phyloP scores from a whole-genome alignment of 2,888 invertebrate species.

The Chironomus riparius region DNA sequence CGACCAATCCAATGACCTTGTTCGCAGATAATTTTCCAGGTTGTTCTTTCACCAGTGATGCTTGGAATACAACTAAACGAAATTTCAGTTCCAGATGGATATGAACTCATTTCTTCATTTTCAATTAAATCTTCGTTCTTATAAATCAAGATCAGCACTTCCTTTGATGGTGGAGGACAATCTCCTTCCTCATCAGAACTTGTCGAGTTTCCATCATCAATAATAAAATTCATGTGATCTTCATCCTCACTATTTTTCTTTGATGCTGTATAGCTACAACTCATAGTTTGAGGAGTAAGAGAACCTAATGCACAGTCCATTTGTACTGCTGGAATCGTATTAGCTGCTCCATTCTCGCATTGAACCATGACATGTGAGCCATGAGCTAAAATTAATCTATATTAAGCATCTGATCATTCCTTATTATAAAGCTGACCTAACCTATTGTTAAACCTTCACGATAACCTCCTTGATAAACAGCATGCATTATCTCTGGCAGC shows the following conservation, averaged over 20 bases:
- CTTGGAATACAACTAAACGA: constrained; percentile 75
- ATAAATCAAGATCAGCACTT: constrained; percentile 69
- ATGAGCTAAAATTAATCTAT: constrained; percentile 46
- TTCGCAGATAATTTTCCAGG: constrained; percentile 78
- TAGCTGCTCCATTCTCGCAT: constrained; percentile 48
- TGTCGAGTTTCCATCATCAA: constrained; percentile 14
- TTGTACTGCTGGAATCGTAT: constrained; percentile 44
- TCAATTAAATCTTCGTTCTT: constrained; percentile 35
- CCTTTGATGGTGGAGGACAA: constrained; percentile 47
- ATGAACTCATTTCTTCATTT: constrained; percentile 53
- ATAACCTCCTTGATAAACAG: constrained; percentile 56
- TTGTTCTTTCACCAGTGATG: constrained; percentile 70
- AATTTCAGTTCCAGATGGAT: constrained; percentile 74
- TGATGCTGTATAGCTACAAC: constrained; percentile 37
- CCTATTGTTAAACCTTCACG: constrained; percentile 64
- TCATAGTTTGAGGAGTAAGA: constrained; percentile 37
- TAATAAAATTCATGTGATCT: constrained; percentile 10
- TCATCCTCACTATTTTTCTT: constrained; percentile 29
- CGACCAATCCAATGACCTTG: constrained; percentile 78
- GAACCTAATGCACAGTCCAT: constrained; percentile 39
- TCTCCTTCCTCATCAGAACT: constrained; percentile 9
- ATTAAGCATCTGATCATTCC: too few relatives aligned
- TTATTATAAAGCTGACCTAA: neutral
- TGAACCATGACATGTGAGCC: constrained; percentile 68
- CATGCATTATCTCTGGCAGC: constrained; percentile 37